phyloP scores from a whole-genome alignment of 2,888 invertebrate species.

The Halictus quadricinctus region DNA sequence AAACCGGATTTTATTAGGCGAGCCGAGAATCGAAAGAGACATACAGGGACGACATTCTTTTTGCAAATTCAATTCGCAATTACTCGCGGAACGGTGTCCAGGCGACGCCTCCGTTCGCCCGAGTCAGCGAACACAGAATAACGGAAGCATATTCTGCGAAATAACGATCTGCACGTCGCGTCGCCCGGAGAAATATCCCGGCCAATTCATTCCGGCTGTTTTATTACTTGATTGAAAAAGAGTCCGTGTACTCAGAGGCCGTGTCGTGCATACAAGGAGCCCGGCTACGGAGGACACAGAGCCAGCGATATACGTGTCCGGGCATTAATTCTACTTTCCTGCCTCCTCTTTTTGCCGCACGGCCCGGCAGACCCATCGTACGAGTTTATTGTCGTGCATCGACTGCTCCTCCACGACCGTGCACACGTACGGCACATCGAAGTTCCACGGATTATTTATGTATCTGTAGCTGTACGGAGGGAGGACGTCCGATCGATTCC shows the following conservation, averaged over 20 bases:
- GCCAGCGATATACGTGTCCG: conserved; percentile 32
- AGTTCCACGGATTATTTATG: conserved; percentile 62
- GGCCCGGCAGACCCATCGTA: conserved; percentile 26
- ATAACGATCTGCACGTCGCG: conserved; percentile 53
- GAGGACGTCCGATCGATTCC: conserved; percentile 54
- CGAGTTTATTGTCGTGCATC: conserved; percentile 57
- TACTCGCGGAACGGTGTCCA: not conserved
- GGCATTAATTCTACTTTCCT: conserved; percentile 50
- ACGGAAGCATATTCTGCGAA: conserved; percentile 51
- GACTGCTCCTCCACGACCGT: conserved; percentile 24
- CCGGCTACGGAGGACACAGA: conserved; percentile 32
- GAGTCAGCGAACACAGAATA: conserved; percentile 13
- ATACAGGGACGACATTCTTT: not conserved
- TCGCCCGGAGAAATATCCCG: conserved; percentile 40
- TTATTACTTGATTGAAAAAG: conserved; percentile 57
- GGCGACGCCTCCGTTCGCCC: not conserved
- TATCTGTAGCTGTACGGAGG: conserved; percentile 20
- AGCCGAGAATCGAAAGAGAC: not conserved
- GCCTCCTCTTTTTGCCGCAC: conserved; percentile 34
- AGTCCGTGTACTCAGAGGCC: conserved; percentile 30
- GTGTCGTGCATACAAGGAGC: conserved; percentile 41
- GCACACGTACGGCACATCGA: conserved; percentile 25
- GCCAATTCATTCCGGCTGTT: conserved; percentile 44
- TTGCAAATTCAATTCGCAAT: conserved; percentile 13
- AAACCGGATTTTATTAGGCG: not conserved